Percentiles rank a stretch among this genome's conserved stretches.
Evolutionary conservation across 2,888 invertebrate genomes (phyloP).

Genomic region (Iselma pallidipennis): DNA sequence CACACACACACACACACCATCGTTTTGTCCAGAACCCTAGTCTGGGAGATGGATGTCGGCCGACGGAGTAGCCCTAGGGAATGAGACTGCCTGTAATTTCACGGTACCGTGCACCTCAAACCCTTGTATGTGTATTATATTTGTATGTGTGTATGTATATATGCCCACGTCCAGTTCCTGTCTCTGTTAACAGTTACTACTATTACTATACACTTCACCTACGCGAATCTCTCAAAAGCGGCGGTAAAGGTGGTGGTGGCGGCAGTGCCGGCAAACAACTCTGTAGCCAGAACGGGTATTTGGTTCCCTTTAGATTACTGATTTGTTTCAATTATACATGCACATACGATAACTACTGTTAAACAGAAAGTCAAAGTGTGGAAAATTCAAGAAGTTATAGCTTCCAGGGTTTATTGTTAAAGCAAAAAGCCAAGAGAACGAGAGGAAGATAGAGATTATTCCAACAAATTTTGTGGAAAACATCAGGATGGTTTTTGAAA

Average conservation of each 20-base stretch:
- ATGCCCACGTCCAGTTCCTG: conserved; percentile 8
- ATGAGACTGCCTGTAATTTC: conserved; percentile 60
- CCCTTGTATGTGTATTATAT: conserved; percentile 38
- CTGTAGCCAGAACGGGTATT: not conserved
- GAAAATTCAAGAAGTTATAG: not conserved
- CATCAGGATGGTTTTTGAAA: no score
- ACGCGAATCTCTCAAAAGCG: not conserved
- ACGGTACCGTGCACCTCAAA: conserved; percentile 63
- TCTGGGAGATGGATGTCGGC: conserved; percentile 47
- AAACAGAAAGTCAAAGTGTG: not conserved
- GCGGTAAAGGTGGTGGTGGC: not conserved
- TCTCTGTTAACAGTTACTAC: not conserved
- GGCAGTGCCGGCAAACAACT: not conserved
- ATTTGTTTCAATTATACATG: conserved; percentile 27
- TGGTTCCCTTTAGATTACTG: conserved; percentile 15
- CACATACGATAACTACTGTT: conserved; percentile 1
- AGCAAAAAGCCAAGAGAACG: no score
- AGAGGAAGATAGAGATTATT: no score
- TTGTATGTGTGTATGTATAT: conserved; percentile 15
- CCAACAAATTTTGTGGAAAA: no score
- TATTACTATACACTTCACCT: not conserved
- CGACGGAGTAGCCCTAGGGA: conserved; percentile 41
- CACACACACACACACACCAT: no score
- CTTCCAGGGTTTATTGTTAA: no score
- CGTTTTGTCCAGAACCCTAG: conserved; percentile 23